A percentile compares a stretch with the other conserved stretches of the same genome.
phyloP scores from a whole-genome alignment of 2,797 vertebrate species.

The Apogon hyalosoma region DNA sequence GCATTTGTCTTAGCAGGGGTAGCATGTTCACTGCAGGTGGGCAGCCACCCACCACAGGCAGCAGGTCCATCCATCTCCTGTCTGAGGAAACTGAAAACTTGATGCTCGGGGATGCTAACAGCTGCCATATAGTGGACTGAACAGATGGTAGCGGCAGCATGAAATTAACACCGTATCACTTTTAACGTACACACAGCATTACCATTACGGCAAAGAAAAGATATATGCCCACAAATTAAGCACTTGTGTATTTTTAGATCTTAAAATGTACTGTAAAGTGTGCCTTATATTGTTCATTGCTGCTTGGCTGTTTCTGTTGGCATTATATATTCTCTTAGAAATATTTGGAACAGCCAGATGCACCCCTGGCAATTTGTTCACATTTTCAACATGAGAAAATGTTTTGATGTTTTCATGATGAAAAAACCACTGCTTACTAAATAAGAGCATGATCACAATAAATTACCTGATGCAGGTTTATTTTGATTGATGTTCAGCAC shows the following conservation, averaged over 20 bases:
- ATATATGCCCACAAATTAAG: slow-evolving; percentile 27
- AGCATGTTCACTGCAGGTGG: slow-evolving; percentile 59
- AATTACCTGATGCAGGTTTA: slow-evolving; percentile 14
- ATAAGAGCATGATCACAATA: slow-evolving; percentile 9
- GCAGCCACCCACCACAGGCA: slow-evolving; percentile 53
- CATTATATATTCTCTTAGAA: slow-evolving; percentile 43
- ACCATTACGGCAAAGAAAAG: slow-evolving; percentile 35
- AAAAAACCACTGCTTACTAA: slow-evolving; percentile 15
- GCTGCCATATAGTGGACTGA: slow-evolving; percentile 66
- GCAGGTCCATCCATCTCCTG: slow-evolving; percentile 61
- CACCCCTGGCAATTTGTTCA: slow-evolving; percentile 23
- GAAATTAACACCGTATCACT: slow-evolving; percentile 68
- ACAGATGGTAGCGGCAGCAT: slow-evolving; percentile 73
- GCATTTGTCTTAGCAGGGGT: slow-evolving; percentile 25
- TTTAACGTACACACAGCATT: slow-evolving; percentile 53
- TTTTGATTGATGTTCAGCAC: slow-evolving; percentile 4
- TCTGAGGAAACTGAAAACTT: slow-evolving; percentile 72
- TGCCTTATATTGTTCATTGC: slow-evolving; percentile 12
- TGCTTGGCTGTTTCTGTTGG: slow-evolving; percentile 8
- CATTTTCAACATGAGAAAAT: slow-evolving; percentile 11
- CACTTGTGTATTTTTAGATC: slow-evolving; percentile 25
- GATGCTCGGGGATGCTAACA: slow-evolving; percentile 60
- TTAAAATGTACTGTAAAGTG: slow-evolving; percentile 17
- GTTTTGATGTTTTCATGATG: slow-evolving; percentile 44
- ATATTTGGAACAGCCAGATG: slow-evolving; percentile 23